These are phyloP conservation scores for Goniozus legneri DNA, from an alignment of 1,140 invertebrate genomes.

Conservation along the genomic window DNA sequence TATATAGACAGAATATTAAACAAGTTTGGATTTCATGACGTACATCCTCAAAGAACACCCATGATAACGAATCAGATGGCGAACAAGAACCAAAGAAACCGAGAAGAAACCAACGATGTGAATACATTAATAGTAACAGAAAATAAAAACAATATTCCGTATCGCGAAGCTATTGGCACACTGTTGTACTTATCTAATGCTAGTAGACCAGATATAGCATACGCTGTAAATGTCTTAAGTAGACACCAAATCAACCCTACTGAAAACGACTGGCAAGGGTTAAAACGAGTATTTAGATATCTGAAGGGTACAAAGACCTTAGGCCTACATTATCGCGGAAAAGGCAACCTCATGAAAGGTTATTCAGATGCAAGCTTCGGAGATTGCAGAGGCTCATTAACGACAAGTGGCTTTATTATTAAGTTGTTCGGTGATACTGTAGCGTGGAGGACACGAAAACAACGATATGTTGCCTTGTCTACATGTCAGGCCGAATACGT, in stretches of 20 bases:
- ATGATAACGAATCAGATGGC: slow-evolving; percentile 6
- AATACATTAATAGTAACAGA: not conserved
- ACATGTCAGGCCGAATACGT: slow-evolving; percentile 37
- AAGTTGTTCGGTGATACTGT: slow-evolving; percentile 13
- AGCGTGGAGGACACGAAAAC: slow-evolving; percentile 16
- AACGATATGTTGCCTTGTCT: slow-evolving; percentile 30
- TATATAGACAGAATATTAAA: slow-evolving; percentile 20
- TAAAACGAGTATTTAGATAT: slow-evolving; percentile 7
- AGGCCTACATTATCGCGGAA: not conserved
- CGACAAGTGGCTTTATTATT: slow-evolving; percentile 19
- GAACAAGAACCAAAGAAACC: not conserved
- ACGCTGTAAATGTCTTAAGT: slow-evolving; percentile 4
- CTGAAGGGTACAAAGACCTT: not conserved
- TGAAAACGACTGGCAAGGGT: not conserved
- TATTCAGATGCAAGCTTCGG: slow-evolving; percentile 10
- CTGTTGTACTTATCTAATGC: slow-evolving; percentile 7
- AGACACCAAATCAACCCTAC: slow-evolving; percentile 3
- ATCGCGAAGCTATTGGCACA: slow-evolving; percentile 4
- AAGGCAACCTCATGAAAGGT: not conserved
- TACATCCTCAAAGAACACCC: slow-evolving; percentile 12
- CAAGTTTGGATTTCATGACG: slow-evolving; percentile 19
- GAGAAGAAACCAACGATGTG: too few relatives aligned
- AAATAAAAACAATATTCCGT: not conserved
- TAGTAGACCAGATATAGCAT: slow-evolving; percentile 2
- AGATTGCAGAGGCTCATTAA: not conserved